phyloP scores from a whole-genome alignment of 2,113 vertebrate species.

The Alexandromys fortis region DNA sequence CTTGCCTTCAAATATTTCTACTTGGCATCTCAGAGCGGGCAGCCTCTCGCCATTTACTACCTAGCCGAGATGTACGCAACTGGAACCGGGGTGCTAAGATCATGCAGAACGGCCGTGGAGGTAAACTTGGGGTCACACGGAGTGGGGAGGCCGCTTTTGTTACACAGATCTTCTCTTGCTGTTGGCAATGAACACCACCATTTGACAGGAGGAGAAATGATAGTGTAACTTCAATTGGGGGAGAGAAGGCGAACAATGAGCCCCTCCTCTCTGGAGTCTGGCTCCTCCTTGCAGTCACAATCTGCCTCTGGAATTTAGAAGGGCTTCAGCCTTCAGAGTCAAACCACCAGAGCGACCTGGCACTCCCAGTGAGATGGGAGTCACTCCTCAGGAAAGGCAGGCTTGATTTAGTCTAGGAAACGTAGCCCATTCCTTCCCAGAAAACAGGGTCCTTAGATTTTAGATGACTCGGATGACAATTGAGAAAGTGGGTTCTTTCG shows the following conservation, averaged over 20 bases:
- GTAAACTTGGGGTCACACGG: constrained; percentile 64
- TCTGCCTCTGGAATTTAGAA: constrained; percentile 46
- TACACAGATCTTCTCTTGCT: constrained; percentile 19
- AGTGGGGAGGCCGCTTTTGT: constrained; percentile 24
- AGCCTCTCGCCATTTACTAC: constrained; percentile 82
- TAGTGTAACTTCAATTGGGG: not conserved
- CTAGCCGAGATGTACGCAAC: constrained; percentile 82
- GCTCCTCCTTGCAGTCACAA: constrained; percentile 46
- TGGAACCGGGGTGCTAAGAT: constrained; percentile 81
- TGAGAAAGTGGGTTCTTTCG: constrained; percentile 53
- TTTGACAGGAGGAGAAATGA: not conserved
- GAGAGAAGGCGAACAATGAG: not conserved
- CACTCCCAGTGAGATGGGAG: not conserved
- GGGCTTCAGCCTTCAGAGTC: constrained; percentile 32
- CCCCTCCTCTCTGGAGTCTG: not conserved
- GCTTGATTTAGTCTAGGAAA: constrained; percentile 54
- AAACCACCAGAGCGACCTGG: constrained; percentile 13
- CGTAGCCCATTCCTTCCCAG: constrained; percentile 16
- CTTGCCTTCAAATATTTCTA: constrained; percentile 84
- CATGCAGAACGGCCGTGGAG: constrained; percentile 82
- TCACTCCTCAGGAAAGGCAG: constrained; percentile 32
- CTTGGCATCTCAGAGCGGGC: constrained; percentile 83
- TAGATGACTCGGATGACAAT: constrained; percentile 46
- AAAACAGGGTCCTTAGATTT: constrained; percentile 46
- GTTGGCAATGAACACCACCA: constrained; percentile 10